Conservation (phyloP, 2,113 vertebrate genomes). For the Psettodes erumei region DNA sequence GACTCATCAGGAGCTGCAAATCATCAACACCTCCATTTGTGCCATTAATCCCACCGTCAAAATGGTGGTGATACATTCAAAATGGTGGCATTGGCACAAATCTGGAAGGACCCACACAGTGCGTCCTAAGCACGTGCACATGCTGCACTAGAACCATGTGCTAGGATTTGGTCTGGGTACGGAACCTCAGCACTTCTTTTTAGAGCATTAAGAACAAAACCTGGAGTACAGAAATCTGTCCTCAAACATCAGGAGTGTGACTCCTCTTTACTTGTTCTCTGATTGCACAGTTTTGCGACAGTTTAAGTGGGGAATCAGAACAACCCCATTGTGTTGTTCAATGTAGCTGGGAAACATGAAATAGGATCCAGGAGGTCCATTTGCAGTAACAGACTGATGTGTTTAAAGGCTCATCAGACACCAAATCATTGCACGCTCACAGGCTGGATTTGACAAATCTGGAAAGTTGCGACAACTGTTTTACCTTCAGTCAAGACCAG, state of each 20-base stretch:
- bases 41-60: constrained; percentile 40
- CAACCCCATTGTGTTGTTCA: not conserved
- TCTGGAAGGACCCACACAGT: constrained; percentile 8
- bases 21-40: constrained; percentile 10
- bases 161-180: not conserved
- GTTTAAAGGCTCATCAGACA: not conserved
- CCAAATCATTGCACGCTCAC: not conserved
- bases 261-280: no score
- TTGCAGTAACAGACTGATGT: not conserved
- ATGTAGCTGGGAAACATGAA: not conserved
- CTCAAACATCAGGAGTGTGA: no score
- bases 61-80: constrained; percentile 49
- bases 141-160: not conserved
- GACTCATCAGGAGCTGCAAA: constrained; percentile 12
- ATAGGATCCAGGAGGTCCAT: not conserved
- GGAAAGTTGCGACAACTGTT: no score
- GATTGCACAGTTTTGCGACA: no score
- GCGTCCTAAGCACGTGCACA: not conserved
- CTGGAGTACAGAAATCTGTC: no score
- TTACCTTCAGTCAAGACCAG: no score
- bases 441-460: not conserved
- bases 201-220: no score
- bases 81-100: constrained; percentile 45
- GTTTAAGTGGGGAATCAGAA: not conserved
- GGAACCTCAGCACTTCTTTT: no score